These are phyloP conservation scores for Nicator chloris DNA, from an alignment of 2,113 vertebrate species.

Conservation along the genomic window DNA sequence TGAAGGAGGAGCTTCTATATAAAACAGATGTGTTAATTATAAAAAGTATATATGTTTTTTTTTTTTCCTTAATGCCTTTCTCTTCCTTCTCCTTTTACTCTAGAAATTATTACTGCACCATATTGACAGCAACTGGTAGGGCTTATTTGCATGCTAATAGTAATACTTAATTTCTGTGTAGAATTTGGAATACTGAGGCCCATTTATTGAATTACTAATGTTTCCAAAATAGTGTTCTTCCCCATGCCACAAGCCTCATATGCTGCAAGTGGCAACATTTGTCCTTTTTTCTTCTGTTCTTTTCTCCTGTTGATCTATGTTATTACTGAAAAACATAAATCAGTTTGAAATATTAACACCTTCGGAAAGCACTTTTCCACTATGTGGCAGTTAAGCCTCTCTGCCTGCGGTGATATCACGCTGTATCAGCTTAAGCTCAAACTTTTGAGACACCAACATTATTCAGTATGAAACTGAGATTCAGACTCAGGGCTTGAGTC, in stretches of 20 bases:
- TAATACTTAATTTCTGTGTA: neutral
- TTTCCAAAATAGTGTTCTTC: neutral
- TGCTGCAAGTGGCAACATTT: neutral
- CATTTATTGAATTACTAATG: neutral
- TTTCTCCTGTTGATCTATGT: neutral
- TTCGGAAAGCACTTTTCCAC: neutral
- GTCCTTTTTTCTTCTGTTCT: neutral
- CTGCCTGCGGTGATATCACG: neutral
- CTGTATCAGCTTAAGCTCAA: neutral
- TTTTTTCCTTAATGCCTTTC: neutral
- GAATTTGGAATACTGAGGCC: neutral
- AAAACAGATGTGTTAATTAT: neutral
- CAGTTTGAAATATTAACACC: neutral
- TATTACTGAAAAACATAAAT: neutral
- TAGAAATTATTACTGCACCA: slow-evolving; percentile 18
- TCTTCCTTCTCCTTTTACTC: slow-evolving; percentile 10
- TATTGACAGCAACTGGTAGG: slow-evolving; percentile 8
- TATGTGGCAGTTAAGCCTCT: neutral
- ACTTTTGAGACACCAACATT: neutral
- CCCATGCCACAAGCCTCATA: neutral
- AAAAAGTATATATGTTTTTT: neutral
- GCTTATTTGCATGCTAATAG: neutral
- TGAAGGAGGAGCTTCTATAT: neutral
- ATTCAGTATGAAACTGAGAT: neutral
- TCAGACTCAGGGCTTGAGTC: neutral